phyloP scores from a whole-genome alignment of 2,888 invertebrate genomes.

The Parnassius orleans region DNA sequence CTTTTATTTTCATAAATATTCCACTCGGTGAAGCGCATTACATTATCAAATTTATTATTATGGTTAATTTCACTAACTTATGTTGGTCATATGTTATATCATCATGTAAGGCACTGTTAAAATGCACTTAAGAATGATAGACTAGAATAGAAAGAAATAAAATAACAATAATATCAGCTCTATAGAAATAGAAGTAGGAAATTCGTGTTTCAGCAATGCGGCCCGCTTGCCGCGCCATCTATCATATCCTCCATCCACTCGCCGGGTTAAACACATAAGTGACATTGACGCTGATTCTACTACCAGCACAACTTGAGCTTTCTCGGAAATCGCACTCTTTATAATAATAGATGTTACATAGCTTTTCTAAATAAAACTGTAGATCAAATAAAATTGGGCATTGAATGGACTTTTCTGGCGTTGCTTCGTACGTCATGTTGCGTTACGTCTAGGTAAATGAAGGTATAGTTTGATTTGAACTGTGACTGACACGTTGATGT shows the following conservation, averaged over 20 bases:
- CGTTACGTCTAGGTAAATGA: slow-evolving; percentile 69
- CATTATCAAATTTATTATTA: too few species aligned
- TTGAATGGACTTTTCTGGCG: slow-evolving; percentile 53
- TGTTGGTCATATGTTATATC: too few species aligned
- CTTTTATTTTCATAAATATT: too few species aligned
- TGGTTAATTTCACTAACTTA: too few species aligned
- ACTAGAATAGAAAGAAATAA: not conserved
- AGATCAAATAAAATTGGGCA: slow-evolving; percentile 52
- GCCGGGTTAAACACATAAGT: slow-evolving; percentile 80
- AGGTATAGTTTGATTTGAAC: slow-evolving; percentile 66
- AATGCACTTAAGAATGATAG: too few species aligned
- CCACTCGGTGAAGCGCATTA: too few species aligned
- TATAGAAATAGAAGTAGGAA: slow-evolving; percentile 43
- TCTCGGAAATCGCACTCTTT: slow-evolving; percentile 32
- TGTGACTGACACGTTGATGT: slow-evolving; percentile 51
- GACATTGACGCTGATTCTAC: slow-evolving; percentile 73
- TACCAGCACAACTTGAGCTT: slow-evolving; percentile 54
- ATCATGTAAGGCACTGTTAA: too few species aligned
- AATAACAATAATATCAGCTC: slow-evolving; percentile 45
- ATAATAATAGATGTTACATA: slow-evolving; percentile 37
- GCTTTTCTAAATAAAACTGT: slow-evolving; percentile 37
- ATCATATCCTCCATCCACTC: slow-evolving; percentile 80
- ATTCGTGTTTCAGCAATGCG: slow-evolving; percentile 55
- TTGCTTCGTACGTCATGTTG: slow-evolving; percentile 55
- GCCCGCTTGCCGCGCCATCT: slow-evolving; percentile 67